Conservation (phyloP, 2,888 invertebrate genomes). For the Germaria angustata region DNA sequence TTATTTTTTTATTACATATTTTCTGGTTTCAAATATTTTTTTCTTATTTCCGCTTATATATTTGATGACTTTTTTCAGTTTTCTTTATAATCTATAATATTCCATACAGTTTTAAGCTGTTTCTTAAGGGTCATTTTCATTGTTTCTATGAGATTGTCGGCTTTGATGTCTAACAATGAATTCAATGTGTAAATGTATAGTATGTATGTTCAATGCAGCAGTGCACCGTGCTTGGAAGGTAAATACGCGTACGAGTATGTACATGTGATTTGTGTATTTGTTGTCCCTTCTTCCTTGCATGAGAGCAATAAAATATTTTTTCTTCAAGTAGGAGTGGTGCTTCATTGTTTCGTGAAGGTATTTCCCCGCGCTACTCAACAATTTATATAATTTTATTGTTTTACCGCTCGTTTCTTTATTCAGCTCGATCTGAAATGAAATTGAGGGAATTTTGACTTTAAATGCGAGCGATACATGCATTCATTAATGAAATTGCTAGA, state of each 20-base stretch:
- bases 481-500: constrained; percentile 41
- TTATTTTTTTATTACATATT: neutral
- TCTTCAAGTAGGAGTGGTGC: constrained; percentile 57
- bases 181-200: constrained; percentile 6
- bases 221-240: neutral
- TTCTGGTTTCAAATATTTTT: constrained; percentile 31
- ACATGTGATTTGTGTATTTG: neutral
- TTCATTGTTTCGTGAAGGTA: constrained; percentile 24
- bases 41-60: constrained; percentile 51
- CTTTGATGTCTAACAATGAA: constrained; percentile 62
- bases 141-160: constrained; percentile 60
- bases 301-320: neutral
- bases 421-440: constrained; percentile 24
- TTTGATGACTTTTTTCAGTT: constrained; percentile 49
- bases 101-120: constrained; percentile 40
- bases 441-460: constrained; percentile 33
- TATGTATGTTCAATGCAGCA: no score
- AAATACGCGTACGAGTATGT: neutral
- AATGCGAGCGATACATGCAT: neutral
- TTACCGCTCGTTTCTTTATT: constrained; percentile 41
- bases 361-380: constrained; percentile 47
- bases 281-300: constrained; percentile 19
- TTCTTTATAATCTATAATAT: constrained; percentile 48
- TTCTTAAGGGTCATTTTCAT: constrained; percentile 56
- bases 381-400: constrained; percentile 39